phyloP scores from a whole-genome alignment of 1,140 invertebrate genomes.

The Drepana arcuata region DNA sequence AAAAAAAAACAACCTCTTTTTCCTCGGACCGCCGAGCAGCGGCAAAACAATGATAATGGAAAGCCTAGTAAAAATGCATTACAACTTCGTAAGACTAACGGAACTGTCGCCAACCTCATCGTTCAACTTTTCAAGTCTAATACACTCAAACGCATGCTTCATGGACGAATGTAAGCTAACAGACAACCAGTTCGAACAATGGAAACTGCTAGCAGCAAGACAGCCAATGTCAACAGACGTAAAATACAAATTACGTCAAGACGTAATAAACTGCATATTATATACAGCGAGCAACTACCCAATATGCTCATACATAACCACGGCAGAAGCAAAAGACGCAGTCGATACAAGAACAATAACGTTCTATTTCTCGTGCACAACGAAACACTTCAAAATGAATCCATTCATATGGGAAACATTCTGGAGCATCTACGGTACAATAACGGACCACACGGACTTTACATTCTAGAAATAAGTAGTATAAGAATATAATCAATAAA shows the following conservation, averaged over 20 bases:
- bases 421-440: too few relatives aligned
- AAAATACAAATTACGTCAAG: constrained; percentile 25
- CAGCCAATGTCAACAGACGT: constrained; percentile 12
- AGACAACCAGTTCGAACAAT: constrained; percentile 42
- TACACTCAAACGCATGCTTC: constrained; percentile 28
- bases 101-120: constrained; percentile 16
- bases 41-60: constrained; percentile 28
- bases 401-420: too few relatives aligned
- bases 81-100: constrained; percentile 17
- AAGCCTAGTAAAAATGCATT: constrained; percentile 15
- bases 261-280: constrained; percentile 9
- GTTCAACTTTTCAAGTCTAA: constrained; percentile 26
- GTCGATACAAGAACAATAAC: constrained; percentile 5
- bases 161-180: constrained; percentile 40
- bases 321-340: constrained; percentile 2
- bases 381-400: too few relatives aligned
- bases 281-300: constrained; percentile 22
- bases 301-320: constrained; percentile 6
- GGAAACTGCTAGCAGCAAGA: constrained; percentile 23
- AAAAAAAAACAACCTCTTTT: constrained; percentile 31
- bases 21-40: constrained; percentile 18
- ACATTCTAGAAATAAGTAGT: too few relatives aligned
- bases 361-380: too few relatives aligned
- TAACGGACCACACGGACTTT: too few relatives aligned
- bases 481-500: too few relatives aligned